phyloP scores from a whole-genome alignment of 1,140 invertebrate genomes.

The Drosophila sp. region DNA sequence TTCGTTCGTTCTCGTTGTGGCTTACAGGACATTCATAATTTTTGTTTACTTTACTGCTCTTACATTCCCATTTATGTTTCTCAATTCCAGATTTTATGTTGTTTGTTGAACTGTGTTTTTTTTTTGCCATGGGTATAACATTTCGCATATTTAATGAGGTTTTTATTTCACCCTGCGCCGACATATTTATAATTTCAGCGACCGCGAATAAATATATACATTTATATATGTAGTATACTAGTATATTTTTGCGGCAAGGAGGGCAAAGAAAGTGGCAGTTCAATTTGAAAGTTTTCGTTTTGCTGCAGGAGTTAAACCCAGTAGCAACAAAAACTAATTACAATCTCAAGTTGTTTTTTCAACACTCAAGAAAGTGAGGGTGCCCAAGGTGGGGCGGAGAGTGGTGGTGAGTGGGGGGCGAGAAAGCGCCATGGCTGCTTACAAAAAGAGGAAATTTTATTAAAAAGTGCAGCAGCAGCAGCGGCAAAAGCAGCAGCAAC shows the following conservation, averaged over 20 bases:
- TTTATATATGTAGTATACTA: background rate
- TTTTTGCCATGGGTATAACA: no score
- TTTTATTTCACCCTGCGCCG: conserved; percentile 48
- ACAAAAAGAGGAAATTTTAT: conserved; percentile 55
- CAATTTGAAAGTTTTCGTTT: conserved; percentile 74
- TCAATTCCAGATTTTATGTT: conserved; percentile 37
- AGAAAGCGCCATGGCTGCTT: background rate
- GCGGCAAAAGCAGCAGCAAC: conserved; percentile 31
- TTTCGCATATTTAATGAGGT: conserved; percentile 77
- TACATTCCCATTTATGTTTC: conserved; percentile 31
- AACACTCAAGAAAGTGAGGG: conserved; percentile 61
- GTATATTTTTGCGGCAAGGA: background rate
- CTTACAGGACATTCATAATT: conserved; percentile 74
- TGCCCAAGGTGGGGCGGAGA: background rate
- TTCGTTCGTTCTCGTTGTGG: conserved; percentile 8
- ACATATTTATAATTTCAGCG: conserved; percentile 74
- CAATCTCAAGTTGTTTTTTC: conserved; percentile 80
- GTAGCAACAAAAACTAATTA: conserved; percentile 80
- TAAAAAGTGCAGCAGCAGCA: conserved; percentile 50
- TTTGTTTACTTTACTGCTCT: conserved; percentile 62
- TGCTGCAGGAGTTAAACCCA: conserved; percentile 53
- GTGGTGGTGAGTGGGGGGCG: background rate
- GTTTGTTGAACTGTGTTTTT: conserved; percentile 30
- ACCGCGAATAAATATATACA: conserved; percentile 30
- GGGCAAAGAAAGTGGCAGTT: conserved; percentile 35